Evolutionary conservation across 1,140 invertebrate species (phyloP), one percentile per base, ranked within the genome.

Genomic region (Mesaphorura yosii): DNA sequence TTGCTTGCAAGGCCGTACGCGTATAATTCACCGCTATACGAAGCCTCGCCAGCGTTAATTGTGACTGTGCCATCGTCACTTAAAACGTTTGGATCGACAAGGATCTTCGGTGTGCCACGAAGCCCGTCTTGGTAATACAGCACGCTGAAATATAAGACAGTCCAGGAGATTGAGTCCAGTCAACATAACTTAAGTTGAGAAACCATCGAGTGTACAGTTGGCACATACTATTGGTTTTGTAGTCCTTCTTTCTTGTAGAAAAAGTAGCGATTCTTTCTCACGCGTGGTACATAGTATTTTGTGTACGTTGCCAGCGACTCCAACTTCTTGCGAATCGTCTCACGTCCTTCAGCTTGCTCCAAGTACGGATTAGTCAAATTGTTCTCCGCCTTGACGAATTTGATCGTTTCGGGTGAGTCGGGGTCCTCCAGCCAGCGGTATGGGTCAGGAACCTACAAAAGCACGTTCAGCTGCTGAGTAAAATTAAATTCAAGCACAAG

Each of bases 361-460:
- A 98, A 72, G 71, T 83, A 97, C 1, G 89, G 86, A 46, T 75
- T 72, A 15, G 90, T 90, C 19, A 98, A 76, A 19, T 79, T 78
- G 77, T 98, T 98, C 70, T 98, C 86, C 14, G 79, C 81, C 53
- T 91, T 80, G 31, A 98, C 86, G 76, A 91, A 98, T 39, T 78
- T 72, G 69, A 88, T 84, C 1, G 93, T 96, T 72, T 97, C 89
- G 55, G 83, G 76, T 0, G 83, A 76, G 67, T 98, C 88, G 1
- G 92, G 90, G 73, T 98, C 86, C 73, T 98, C 95, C 23, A 98
- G 69, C 90, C 91, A 98, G 45, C 91, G 79, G 69, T 98, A 98
- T 0, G 90, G 88, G 73, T 98, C 94, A 58, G 68, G 52, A 51
- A 97, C 76, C 88, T 94, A 50, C 61, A 70, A 56, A 57, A 56